Evolutionary conservation across 1,140 invertebrate species (phyloP), one percentile per base, ranked within the genome.

Genomic region (Drosophila baimaii): DNA sequence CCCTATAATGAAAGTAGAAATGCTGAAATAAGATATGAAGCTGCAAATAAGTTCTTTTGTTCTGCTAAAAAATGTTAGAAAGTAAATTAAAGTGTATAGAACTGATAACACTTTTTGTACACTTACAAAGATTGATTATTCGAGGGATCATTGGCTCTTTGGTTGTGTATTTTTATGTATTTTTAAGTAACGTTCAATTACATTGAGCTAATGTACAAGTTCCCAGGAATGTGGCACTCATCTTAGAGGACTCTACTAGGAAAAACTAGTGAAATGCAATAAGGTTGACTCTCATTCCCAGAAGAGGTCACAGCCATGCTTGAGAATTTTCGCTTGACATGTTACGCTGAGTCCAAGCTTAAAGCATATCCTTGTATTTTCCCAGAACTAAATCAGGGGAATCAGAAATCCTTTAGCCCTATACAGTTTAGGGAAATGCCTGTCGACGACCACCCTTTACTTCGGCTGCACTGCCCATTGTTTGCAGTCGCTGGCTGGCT

Each of bases 391-490:
- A 44, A 44, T 27, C 9, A 49, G n/a, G 1, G 4, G 3, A 31
- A 17, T 39, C 27, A 29, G 27, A 15, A 71, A 39, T 35, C 35
- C 43, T 9, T n/a, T 49, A 7, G 29, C 9, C 9, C 13, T 21
- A 31, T 12, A 49, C 29, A 44, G 51, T 46, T 71, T 21, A n/a
- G 29, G 17, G 10, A 29, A 35, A 21, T 3, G 21, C 19, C 27
- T 23, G 31, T 15, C 51, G 13, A 37, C 49, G 13, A 21, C 35
- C 31, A 47, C 52, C 35, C 72, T 43, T 75, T 56, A 8, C 62
- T 37, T 41, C 54, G 44, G 52, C 72, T 76, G 73, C 62, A 77
- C 21, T 54, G 37, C 27, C 71, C 37, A 75, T 66, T 68, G 72
- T 75, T 51, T 59, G 73, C 47, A 68, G 47, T 37, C 19, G 39